Evolutionary conservation across 2,888 invertebrate genomes (phyloP).

Genomic region (Prionchulus punctatus): DNA sequence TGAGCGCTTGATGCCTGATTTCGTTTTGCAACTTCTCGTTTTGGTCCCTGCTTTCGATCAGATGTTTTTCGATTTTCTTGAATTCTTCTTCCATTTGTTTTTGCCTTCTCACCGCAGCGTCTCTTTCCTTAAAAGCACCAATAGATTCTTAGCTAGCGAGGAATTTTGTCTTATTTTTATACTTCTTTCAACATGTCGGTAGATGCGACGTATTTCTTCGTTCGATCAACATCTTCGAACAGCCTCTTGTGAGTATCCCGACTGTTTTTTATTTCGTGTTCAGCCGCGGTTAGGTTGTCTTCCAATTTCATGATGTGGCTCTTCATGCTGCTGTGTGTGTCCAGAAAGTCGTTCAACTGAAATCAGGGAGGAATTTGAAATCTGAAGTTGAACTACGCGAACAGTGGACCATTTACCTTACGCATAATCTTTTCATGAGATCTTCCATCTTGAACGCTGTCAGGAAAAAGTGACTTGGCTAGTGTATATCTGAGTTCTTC

Average conservation of each 20-base stretch:
- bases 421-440: conserved; percentile 1
- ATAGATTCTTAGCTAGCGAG: neutral
- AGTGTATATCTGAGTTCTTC: neutral
- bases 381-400: too few relatives aligned
- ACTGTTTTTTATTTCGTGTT: conserved; percentile 1
- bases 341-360: neutral
- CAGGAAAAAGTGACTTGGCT: neutral
- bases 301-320: neutral
- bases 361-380: too few relatives aligned
- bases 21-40: neutral
- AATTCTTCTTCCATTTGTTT: conserved; percentile 1
- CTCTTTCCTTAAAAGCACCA: conserved; percentile 4
- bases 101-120: neutral
- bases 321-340: neutral
- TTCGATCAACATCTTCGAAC: conserved; percentile 7
- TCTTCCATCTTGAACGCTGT: neutral
- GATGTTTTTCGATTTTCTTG: neutral
- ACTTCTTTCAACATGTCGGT: conserved; percentile 2
- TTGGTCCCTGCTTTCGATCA: neutral
- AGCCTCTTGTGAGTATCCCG: conserved; percentile 5
- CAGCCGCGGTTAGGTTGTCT: neutral
- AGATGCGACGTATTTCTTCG: neutral
- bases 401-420: too few relatives aligned
- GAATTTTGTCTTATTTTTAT: neutral
- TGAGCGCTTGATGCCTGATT: neutral